A percentile compares a stretch with the other conserved stretches of the same genome.
Evolutionary conservation across 2,797 vertebrate genomes (phyloP).

Genomic region (Tolypeutes matacus): DNA sequence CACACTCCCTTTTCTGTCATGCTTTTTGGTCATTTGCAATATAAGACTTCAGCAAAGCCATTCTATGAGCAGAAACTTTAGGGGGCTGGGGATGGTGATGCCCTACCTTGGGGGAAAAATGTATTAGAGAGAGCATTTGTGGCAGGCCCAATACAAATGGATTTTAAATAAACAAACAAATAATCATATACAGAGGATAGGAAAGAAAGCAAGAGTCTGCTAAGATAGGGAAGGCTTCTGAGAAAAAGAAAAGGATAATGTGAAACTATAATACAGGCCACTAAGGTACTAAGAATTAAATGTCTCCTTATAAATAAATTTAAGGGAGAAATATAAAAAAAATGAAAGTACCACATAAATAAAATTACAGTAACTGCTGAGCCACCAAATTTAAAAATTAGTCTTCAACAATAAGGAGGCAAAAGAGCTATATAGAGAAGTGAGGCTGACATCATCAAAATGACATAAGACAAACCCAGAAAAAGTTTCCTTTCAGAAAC

Average conservation of each 20-base stretch:
- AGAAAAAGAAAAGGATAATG: conserved; percentile 7
- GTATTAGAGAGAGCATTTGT: neutral
- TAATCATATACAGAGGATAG: neutral
- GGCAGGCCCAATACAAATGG: conserved; percentile 7
- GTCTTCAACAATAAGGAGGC: conserved; percentile 25
- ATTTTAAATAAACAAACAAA: neutral
- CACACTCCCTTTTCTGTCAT: neutral
- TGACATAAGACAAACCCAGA: too few species aligned
- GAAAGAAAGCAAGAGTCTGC: neutral
- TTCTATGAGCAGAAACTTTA: neutral
- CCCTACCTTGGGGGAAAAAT: neutral
- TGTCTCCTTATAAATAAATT: neutral
- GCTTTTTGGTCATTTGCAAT: neutral
- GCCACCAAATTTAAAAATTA: neutral
- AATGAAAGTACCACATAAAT: neutral
- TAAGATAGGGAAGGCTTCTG: neutral
- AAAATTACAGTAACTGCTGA: neutral
- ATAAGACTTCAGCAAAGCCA: neutral
- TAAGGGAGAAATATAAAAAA: conserved; percentile 18
- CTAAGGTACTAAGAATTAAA: neutral
- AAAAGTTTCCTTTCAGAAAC: too few species aligned
- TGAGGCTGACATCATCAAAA: too few species aligned
- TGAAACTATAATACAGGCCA: neutral
- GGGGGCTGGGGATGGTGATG: too few species aligned
- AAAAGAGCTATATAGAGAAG: too few species aligned